Base-by-base conservation (phyloP, 2,113 vertebrate genomes). In the Melanotaenia duboulayi region DNA sequence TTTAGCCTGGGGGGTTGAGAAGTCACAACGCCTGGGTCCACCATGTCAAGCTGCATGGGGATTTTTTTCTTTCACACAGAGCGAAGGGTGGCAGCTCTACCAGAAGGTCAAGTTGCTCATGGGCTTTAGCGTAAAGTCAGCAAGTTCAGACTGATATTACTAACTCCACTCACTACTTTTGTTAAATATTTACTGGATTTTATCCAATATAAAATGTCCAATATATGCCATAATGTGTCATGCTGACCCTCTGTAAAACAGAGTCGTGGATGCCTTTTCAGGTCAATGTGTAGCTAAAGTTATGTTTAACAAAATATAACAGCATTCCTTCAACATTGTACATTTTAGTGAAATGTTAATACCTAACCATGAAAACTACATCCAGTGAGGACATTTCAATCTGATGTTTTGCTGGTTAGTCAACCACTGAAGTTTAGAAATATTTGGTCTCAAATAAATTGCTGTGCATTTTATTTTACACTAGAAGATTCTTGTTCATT, bases 1-100 rank as follows among this genome's bases (percentile, higher is more conserved):
- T 76, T 73, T 74, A 66, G 86, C 90, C 86, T 8, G 32, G 61
- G 61, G 89, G 80, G 50, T 61, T 8, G 42, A 46, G 55, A 51
- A 65, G 48, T 64, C 66, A 37, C 28, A 4, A 16, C 8, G 71
- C 60, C 74, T 1, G 42, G 37, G 50, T 60, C 46, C 68, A 8
- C 51, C 28, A 52, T 25, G n/a, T 75, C 73, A 70, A 77, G 71
- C 74, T 55, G 51, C 59, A 48, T 40, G 32, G 28, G 69, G 58
- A 17, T 49, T 74, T 71, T 56, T 44, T 28, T 61, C 11, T 22
- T 55, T 55, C 11, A 1, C 42, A 23, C 11, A 46, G 7, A 49
- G 35, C 7, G 42, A 49, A 81, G 32, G n/a, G 40, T 58, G 49
- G 25, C 71, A 57, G 63, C 57, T 22, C 20, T 3, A 32, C 51